phyloP scores from a whole-genome alignment of 2,888 invertebrate genomes.

The Drosophila lacicola region DNA sequence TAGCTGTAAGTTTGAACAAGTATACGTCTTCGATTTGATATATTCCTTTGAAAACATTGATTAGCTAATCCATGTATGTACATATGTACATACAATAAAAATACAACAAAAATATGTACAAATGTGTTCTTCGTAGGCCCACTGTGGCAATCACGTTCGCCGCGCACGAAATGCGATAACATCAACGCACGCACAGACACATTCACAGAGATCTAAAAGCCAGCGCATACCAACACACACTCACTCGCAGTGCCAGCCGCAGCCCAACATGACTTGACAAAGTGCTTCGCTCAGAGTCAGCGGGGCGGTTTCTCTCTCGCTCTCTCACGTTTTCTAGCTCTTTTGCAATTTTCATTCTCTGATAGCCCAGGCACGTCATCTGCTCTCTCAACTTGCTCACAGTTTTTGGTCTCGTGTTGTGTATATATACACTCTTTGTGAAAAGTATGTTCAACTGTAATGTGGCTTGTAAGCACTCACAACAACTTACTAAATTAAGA shows the following conservation, averaged over 20 bases:
- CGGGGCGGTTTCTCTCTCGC: slow-evolving; percentile 38
- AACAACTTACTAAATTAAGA: too few relatives aligned
- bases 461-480: neutral
- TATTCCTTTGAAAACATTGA: slow-evolving; percentile 1
- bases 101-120: neutral
- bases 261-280: slow-evolving; percentile 56
- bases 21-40: neutral
- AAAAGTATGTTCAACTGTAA: slow-evolving; percentile 26
- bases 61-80: neutral
- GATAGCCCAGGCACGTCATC: slow-evolving; percentile 42
- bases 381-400: slow-evolving; percentile 37
- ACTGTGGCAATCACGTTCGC: slow-evolving; percentile 75
- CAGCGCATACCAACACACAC: slow-evolving; percentile 34
- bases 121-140: slow-evolving; percentile 22
- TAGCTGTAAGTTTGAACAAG: neutral
- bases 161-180: slow-evolving; percentile 74
- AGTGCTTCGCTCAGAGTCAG: slow-evolving; percentile 35
- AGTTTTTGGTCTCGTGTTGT: slow-evolving; percentile 52
- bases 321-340: slow-evolving; percentile 47
- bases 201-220: slow-evolving; percentile 32
- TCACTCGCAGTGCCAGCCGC: slow-evolving; percentile 30
- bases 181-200: slow-evolving; percentile 43
- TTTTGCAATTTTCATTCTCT: slow-evolving; percentile 53
- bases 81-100: neutral
- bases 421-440: slow-evolving; percentile 30